phyloP scores from a whole-genome alignment of 2,888 invertebrate species.

The Eupithecia abbreviata region DNA sequence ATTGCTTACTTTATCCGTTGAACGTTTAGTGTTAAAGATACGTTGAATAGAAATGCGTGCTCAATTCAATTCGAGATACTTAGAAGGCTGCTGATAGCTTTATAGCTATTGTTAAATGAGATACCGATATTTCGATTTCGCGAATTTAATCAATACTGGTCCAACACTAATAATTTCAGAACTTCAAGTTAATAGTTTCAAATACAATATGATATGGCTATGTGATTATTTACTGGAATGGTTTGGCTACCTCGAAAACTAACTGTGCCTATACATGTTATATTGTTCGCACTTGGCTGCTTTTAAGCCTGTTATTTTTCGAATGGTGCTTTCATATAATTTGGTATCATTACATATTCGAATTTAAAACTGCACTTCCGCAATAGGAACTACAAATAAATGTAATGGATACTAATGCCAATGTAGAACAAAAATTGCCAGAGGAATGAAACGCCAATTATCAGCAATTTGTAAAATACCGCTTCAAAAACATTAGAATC shows the following conservation, averaged over 20 bases:
- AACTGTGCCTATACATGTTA: conserved; percentile 61
- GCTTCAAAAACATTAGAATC: conserved; percentile 23
- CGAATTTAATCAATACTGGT: not conserved
- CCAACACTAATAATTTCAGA: not conserved
- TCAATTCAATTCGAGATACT: not conserved
- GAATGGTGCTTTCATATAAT: conserved; percentile 37
- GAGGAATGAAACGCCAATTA: conserved; percentile 22
- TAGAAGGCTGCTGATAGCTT: not conserved
- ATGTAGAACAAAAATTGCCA: not conserved
- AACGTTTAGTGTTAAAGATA: not conserved
- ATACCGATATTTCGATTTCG: not conserved
- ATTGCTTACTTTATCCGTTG: conserved; percentile 8
- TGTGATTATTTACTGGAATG: conserved; percentile 42
- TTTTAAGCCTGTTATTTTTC: conserved; percentile 62
- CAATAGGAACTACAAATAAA: not conserved
- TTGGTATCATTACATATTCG: conserved; percentile 41
- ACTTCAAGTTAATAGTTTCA: no score
- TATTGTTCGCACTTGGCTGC: conserved; percentile 70
- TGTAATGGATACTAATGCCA: not conserved
- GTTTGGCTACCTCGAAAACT: conserved; percentile 63
- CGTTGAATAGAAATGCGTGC: conserved; percentile 1
- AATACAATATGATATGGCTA: no score
- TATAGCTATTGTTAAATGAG: not conserved
- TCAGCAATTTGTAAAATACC: conserved; percentile 21
- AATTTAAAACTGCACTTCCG: conserved; percentile 13